Evolutionary conservation across 2,113 vertebrate species (phyloP), one percentile per base, ranked within the genome.

Genomic region (Amblyopsis rosae): DNA sequence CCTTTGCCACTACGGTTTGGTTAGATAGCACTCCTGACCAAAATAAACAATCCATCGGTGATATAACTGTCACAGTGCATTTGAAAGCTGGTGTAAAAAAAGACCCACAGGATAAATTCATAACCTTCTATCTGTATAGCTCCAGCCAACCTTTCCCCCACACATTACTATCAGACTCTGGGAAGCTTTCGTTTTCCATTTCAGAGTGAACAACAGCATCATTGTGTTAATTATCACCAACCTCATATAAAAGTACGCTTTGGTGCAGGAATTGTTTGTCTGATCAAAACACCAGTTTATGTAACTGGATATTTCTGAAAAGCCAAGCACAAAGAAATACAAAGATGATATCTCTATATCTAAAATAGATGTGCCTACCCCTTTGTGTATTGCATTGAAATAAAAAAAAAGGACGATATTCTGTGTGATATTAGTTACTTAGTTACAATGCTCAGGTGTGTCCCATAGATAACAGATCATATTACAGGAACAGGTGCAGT

Each of bases 331-430:
- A 57, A 16, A 13, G 59, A 59, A 41, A 41, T 50, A 8, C 4
- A 46, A 47, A 47, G 8, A 5, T 48, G n/a, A 12, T 59, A 74
- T 62, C 65, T 72, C 57, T 12, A 5, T 17, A 48, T 60, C 64
- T 63, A 26, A 67, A 45, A 67, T 17, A 46, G 41, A 32, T 6
- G 5, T 56, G 70, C 26, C 59, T 59, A 60, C 15, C 72, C 54
- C 53, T 26, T 50, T 78, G 63, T 69, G 48, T 15, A 16, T 10
- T 26, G 49, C 12, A 54, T 55, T 51, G 50, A 11, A 65, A 51
- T 58, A 51, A 73, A 80, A 81, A 46, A 26, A 76, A 82, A 69
- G 55, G 7, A 55, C 45, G 59, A 7, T 55, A 69, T 85, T 84
- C 73, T 66, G 54, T 49, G 17, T 86, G 73, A 62, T 54, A 54